These are phyloP conservation scores for Pocillopora grandis DNA, from an alignment of 92 coral and sea anemone genomes.

Conservation along the genomic window DNA sequence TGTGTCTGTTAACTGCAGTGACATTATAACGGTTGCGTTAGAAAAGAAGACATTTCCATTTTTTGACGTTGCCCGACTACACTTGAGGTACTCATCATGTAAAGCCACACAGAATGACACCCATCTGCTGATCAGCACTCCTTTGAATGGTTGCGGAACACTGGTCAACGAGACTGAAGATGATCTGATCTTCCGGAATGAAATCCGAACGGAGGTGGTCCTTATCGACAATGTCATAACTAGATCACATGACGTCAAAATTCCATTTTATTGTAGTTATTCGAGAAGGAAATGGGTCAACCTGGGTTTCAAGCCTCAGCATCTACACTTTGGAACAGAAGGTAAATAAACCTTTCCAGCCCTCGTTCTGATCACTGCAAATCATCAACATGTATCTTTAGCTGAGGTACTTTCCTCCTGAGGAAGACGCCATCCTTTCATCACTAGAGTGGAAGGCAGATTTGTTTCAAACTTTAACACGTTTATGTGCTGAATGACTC, in stretches of 20 bases:
- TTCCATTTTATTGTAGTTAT: conserved; percentile 57
- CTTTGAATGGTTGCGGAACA: conserved; percentile 37
- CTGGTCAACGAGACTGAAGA: conserved; percentile 33
- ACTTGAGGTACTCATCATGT: conserved; percentile 42
- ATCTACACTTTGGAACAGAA: conserved; percentile 27
- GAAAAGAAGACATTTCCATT: conserved; percentile 35
- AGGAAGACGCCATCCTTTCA: no score
- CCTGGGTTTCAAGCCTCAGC: conserved; percentile 30
- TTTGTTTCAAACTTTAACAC: no score
- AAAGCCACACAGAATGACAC: conserved; percentile 29
- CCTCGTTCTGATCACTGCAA: neutral
- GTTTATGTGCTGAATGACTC: no score
- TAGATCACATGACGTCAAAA: conserved; percentile 28
- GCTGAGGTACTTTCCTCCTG: no score
- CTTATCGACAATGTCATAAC: conserved; percentile 29
- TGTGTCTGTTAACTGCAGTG: conserved; percentile 37
- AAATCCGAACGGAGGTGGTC: conserved; percentile 35
- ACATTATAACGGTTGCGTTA: conserved; percentile 41
- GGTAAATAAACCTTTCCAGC: neutral
- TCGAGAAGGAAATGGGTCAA: conserved; percentile 38
- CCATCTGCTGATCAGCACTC: conserved; percentile 15
- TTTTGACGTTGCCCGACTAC: conserved; percentile 25
- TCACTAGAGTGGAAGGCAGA: no score
- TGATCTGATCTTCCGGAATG: conserved; percentile 30
- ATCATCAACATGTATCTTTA: neutral